Evolutionary conservation across 1,140 invertebrate species (phyloP), one percentile per base, ranked within the genome.

Genomic region (Cherax quadricarinatus): DNA sequence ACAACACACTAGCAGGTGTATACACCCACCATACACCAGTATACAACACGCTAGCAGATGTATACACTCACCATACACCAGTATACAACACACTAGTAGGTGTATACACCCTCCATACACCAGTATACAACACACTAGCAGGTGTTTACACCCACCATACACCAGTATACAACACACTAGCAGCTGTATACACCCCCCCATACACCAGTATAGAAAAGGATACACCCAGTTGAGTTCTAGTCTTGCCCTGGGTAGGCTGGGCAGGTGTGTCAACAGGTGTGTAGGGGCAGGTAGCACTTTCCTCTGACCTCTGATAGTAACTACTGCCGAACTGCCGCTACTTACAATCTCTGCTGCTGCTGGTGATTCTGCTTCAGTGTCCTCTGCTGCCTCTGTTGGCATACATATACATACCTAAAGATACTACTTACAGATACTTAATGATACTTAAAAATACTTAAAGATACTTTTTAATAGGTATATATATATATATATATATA

Each of bases 141-240:
- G 30, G 30, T 41, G 30, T 41, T 1, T 41, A 41, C 30, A 41
- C 30, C 53, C 53, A 57, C 53, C 53, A 57, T 57, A 41, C 53
- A 57, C 53, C 53, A 57, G 9, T 14, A 57, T 14, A 57, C 1
- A 57, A 41, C 30, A 41, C 30, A 41, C 30, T 2, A 41, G 30
- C 30, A 41, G 30, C 0, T 41, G 30, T 41, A 41, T 41, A 41
- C 30, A 41, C 30, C 53, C 53, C 1, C 53, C 53, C n/a, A 57
- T 57, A 41, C 53, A 57, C 53, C 53, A 57, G 9, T 14, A 57
- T 14, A 57, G 6, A 70, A 94, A 96, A 96, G 96, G 96, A 97
- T 97, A 98, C 97, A 99, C 98, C 98, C 98, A 99, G 94, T 98
- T 97, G 0, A 99, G 96, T 93, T 97, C 96, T 73, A 99, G 95